phyloP scores from a whole-genome alignment of 2,797 vertebrate species.

The Amblyraja radiata region DNA sequence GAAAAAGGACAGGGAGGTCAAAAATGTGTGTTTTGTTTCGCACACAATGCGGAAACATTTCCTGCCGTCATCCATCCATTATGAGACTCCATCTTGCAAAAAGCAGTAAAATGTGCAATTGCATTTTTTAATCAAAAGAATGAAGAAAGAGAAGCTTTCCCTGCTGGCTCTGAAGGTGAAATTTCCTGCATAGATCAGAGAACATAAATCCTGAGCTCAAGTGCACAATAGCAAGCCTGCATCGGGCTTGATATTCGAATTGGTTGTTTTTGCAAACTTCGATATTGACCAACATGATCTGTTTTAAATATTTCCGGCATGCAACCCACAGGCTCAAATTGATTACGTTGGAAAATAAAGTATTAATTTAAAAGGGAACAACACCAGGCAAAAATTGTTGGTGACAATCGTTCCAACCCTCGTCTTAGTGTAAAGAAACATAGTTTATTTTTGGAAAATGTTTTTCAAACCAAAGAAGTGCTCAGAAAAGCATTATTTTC shows the following conservation, averaged over 20 bases:
- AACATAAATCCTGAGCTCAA: background rate
- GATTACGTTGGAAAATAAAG: background rate
- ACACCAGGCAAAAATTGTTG: background rate
- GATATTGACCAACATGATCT: background rate
- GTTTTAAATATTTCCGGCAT: background rate
- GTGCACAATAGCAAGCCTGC: background rate
- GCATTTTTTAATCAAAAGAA: background rate
- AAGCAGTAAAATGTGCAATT: conserved; percentile 8
- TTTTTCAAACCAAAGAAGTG: conserved; percentile 27
- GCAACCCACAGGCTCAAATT: background rate
- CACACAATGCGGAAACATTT: background rate
- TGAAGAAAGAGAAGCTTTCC: background rate
- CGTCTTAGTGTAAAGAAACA: conserved; percentile 37
- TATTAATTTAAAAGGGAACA: conserved; percentile 30
- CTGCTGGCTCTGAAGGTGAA: background rate
- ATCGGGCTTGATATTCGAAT: background rate
- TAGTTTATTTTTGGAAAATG: conserved; percentile 37
- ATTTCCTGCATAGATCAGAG: background rate
- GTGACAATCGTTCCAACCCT: conserved; percentile 1
- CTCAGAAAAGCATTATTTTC: conserved; percentile 30
- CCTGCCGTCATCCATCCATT: background rate
- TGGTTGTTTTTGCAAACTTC: conserved; percentile 4
- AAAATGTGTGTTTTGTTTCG: background rate
- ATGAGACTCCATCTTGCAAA: background rate
- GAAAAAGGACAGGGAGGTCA: background rate